Evolutionary conservation across 2,888 invertebrate species (phyloP), one percentile per base, ranked within the genome.

Genomic region (Pilophorus perplexus): DNA sequence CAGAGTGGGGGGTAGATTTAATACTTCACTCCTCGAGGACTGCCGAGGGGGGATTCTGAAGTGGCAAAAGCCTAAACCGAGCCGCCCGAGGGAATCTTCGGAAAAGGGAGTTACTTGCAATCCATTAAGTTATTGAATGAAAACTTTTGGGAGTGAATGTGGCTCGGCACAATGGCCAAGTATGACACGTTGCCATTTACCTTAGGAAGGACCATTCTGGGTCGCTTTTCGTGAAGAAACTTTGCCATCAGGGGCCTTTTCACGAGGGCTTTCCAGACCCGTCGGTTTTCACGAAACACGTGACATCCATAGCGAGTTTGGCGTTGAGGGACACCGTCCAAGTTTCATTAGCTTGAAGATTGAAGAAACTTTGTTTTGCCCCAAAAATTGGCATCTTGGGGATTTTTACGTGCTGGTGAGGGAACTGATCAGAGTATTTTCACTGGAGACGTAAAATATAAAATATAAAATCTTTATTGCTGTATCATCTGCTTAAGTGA

Each of bases 41-140:
- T 33, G 33, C 6, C 33, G 33, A 33, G 33, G 33, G 33, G 33
- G 6, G 6, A 8, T 33, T 33, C 33, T 33, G 6, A 33, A 33
- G 33, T 8, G 33, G 6, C 6, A 12, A 33, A 33, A 33, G 6
- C 33, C 33, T 33, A 12, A 33, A 33, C 33, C 33, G 6, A 12
- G 33, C 33, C 6, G 33, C 33, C 6, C 33, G 59, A 25, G 23
- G 25, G 44, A n/a, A 40, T 59, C 42, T 5, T 8, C 25, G 25
- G 48, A 3, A 6, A n/a, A n/a, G 5, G 48, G 59, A 42, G 55
- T 55, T 55, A 55, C 55, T 55, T 59, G 59, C 59, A 42, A 59
- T 59, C 59, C 59, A 59, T 59, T 59, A 59, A 42, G 59, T 12
- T 59, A 59, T 59, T 59, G 59, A 59, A 59, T 59, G 59, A 42